phyloP scores from a whole-genome alignment of 2,797 vertebrate genomes.

The Serranus cabrilla region DNA sequence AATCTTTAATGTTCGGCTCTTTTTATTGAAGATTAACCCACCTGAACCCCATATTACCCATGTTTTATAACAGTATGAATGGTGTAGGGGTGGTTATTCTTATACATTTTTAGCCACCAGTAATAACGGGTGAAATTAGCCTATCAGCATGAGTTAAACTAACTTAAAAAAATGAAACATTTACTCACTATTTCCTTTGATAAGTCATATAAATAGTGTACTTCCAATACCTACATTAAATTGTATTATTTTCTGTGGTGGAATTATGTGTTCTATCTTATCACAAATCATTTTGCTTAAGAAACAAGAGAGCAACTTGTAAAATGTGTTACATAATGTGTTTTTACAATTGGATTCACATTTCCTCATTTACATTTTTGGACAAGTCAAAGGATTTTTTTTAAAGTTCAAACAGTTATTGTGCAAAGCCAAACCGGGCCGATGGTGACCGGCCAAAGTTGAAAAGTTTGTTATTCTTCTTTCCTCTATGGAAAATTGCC shows the following conservation, averaged over 20 bases:
- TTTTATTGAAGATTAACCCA: conserved; percentile 1
- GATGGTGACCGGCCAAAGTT: neutral
- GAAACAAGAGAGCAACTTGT: no score
- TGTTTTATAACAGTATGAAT: neutral
- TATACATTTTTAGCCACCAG: neutral
- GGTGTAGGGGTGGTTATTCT: neutral
- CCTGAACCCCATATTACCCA: neutral
- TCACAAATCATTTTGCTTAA: neutral
- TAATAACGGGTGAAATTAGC: neutral
- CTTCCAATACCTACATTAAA: neutral
- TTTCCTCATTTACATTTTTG: neutral
- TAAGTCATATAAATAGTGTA: neutral
- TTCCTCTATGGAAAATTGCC: neutral
- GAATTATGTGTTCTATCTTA: neutral
- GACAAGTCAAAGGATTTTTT: neutral
- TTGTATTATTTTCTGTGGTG: neutral
- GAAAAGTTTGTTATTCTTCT: neutral
- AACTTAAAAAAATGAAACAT: neutral
- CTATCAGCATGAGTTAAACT: no score
- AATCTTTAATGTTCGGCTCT: conserved; percentile 4
- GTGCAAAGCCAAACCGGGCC: neutral
- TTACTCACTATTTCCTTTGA: no score
- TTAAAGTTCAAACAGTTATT: neutral
- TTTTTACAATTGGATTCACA: neutral
- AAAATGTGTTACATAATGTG: neutral